A percentile compares a stretch with the other conserved stretches of the same genome.
Conservation (phyloP, 2,888 invertebrate genomes). For the Tetragonisca angustula region DNA sequence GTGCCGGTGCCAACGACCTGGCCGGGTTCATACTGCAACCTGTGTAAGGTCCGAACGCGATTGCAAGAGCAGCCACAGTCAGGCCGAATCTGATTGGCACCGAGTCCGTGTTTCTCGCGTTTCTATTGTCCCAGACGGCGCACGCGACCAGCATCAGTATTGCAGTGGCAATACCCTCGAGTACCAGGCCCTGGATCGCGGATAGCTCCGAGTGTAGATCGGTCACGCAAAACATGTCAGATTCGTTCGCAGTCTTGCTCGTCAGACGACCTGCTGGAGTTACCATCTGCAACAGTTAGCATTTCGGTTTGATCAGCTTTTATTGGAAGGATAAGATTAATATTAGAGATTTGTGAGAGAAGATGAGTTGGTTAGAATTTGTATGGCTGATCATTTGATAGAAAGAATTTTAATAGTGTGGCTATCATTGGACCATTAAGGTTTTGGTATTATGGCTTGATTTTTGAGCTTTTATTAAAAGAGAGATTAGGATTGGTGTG, state of each 20-base stretch:
- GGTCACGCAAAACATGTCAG: conserved; percentile 79
- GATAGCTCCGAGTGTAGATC: conserved; percentile 73
- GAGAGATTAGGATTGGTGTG: too few species aligned
- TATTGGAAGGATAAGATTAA: neutral
- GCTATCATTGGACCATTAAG: too few species aligned
- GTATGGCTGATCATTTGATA: neutral
- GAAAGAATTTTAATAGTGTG: neutral
- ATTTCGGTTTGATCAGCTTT: neutral
- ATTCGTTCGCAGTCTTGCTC: neutral
- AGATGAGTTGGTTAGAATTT: too few species aligned
- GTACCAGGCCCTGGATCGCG: conserved; percentile 78
- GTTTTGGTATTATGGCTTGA: too few species aligned
- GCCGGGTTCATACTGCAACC: conserved; percentile 90
- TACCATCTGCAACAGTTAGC: conserved; percentile 71
- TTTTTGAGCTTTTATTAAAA: too few species aligned
- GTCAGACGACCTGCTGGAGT: conserved; percentile 72
- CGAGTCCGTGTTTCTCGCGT: conserved; percentile 80
- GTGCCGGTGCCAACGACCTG: conserved; percentile 83
- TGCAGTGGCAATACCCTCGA: conserved; percentile 81
- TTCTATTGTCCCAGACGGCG: conserved; percentile 83
- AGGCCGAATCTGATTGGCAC: conserved; percentile 83
- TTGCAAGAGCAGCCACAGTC: conserved; percentile 80
- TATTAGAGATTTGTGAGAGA: too few species aligned
- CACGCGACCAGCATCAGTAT: conserved; percentile 82
- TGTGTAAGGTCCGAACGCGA: conserved; percentile 85